Evolutionary conservation across 2,888 invertebrate species (phyloP), one percentile per base, ranked within the genome.

Genomic region (Conops quadrifasciatus): DNA sequence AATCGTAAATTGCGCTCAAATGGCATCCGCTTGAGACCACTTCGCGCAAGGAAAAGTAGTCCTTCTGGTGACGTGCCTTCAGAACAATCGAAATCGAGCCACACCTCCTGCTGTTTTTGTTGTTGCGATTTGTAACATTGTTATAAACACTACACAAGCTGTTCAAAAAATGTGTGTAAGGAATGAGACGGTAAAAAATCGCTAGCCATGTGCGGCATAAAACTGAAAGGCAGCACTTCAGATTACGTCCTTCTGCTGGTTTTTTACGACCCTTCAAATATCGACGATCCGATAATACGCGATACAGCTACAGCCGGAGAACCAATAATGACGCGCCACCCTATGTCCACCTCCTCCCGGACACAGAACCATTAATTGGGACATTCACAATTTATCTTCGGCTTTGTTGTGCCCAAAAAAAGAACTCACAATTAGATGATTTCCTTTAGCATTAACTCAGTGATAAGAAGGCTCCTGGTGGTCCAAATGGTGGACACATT

Each of bases 121-220:
- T 64, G 21, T n/a, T 15, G 30, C 49, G 67, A 53, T 47, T 71
- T 66, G 73, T 65, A 66, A 73, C 73, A 73, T 71, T 73, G 71
- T 71, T 64, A 74, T 74, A 77, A 74, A 73, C 81, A 82, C 82
- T 82, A 79, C 79, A 82, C 82, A 82, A 82, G 81, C 83, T 82
- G 82, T 82, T 82, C 78, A 78, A 77, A 77, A 81, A 76, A 78
- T 77, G 28, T 5, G 58, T 9, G 26, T 4, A 78, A 74, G 26
- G 26, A 58, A 26, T 15, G 13, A 21, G 58, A 78, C 74, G 74
- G 73, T 45, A 26, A 72, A 49, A 64, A n/a, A 68, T 30, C 62
- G 63, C 63, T 28, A 36, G 53, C 45, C 59, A 59, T 51, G 26
- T 60, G 63, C 43, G 36, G 47, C 62, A 63, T 19, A 53, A 30